A percentile compares a stretch with the other conserved stretches of the same genome.
Evolutionary conservation across 2,888 invertebrate species (phyloP).

Genomic region (Argynnis bischoffii): DNA sequence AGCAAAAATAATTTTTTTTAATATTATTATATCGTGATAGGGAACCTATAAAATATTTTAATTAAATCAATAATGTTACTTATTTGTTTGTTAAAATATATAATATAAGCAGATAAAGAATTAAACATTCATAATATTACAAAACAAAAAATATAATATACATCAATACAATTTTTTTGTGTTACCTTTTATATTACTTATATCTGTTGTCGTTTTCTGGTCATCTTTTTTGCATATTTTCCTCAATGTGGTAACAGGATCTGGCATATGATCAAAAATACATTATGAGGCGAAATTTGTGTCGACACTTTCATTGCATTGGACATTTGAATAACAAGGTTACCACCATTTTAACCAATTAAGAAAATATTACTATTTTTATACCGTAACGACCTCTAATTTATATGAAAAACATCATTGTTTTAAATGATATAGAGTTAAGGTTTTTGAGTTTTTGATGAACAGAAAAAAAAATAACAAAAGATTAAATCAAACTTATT

Average conservation of each 20-base stretch:
- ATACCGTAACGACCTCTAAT: too few species aligned
- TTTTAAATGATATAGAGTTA: neutral
- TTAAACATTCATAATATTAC: neutral
- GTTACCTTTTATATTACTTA: neutral
- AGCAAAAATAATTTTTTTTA: too few species aligned
- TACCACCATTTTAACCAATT: neutral
- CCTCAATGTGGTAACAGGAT: conserved; percentile 41
- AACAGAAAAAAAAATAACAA: neutral
- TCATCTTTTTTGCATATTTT: conserved; percentile 48
- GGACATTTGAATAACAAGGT: conserved; percentile 10
- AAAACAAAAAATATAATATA: neutral
- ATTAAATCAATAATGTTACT: too few species aligned
- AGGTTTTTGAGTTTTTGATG: neutral
- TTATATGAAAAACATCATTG: neutral
- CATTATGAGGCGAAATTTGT: conserved; percentile 36
- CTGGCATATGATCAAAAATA: conserved; percentile 64
- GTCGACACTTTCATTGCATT: conserved; percentile 19
- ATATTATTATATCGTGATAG: neutral
- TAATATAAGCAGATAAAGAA: too few species aligned
- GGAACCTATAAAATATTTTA: neutral
- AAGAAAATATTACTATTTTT: too few species aligned
- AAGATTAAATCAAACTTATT: neutral
- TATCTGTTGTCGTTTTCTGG: conserved; percentile 40
- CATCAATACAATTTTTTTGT: neutral
- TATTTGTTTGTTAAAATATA: too few species aligned